phyloP scores from a whole-genome alignment of 2,888 invertebrate species.

The Nomada flava region DNA sequence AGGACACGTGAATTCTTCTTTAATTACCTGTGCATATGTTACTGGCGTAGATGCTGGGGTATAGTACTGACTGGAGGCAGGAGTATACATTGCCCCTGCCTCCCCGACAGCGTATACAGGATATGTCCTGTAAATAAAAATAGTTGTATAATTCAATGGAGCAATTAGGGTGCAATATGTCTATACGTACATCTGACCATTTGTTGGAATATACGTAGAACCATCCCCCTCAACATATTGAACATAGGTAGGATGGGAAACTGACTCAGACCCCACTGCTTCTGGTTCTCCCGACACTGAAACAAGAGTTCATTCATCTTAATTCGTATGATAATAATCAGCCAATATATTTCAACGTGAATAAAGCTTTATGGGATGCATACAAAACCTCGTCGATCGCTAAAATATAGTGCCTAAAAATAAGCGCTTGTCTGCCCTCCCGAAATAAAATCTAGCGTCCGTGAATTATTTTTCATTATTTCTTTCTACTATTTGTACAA shows the following conservation, averaged over 20 bases:
- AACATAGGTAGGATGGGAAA: constrained; percentile 87
- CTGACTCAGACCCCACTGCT: constrained; percentile 85
- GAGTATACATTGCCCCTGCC: constrained; percentile 87
- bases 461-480: background rate
- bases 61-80: constrained; percentile 89
- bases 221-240: constrained; percentile 88
- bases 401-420: constrained; percentile 19
- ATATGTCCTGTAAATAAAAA: constrained; percentile 86
- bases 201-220: constrained; percentile 87
- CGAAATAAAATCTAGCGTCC: constrained; percentile 1
- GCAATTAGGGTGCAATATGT: background rate
- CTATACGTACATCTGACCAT: constrained; percentile 87
- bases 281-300: constrained; percentile 85
- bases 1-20: background rate
- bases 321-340: background rate
- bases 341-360: background rate
- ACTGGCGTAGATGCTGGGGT: constrained; percentile 88
- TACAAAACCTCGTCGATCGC: background rate
- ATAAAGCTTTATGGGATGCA: constrained; percentile 32
- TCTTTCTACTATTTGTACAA: background rate
- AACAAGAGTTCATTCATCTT: constrained; percentile 62
- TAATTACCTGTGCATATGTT: constrained; percentile 87
- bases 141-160: background rate
- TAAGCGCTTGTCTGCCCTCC: constrained; percentile 1
- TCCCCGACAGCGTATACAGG: constrained; percentile 92